Percentiles rank a stretch among this genome's conserved stretches.
These are phyloP conservation scores for Seriola rivoliana DNA, from an alignment of 2,113 vertebrate species.

Conservation along the genomic window DNA sequence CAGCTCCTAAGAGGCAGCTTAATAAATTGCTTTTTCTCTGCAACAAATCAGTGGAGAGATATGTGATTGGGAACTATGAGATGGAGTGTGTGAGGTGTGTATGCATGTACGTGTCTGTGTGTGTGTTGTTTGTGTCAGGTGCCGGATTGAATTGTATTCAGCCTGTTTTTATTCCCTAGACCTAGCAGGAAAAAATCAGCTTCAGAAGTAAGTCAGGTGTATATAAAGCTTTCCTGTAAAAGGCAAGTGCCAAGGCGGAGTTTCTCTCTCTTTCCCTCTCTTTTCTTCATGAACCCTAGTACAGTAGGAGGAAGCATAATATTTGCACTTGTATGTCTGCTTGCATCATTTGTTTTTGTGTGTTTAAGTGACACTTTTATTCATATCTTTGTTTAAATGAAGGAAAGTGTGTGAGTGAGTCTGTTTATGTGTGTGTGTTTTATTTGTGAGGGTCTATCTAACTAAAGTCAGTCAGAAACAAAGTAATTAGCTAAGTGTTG, in stretches of 20 bases:
- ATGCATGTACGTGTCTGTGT: conserved; percentile 22
- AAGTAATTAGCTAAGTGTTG: conserved; percentile 74
- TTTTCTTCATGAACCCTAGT: conserved; percentile 9
- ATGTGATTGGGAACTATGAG: conserved; percentile 70
- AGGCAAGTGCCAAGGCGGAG: conserved; percentile 23
- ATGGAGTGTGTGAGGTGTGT: conserved; percentile 42
- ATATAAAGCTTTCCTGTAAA: conserved; percentile 53
- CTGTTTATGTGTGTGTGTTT: conserved; percentile 10
- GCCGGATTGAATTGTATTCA: conserved; percentile 59
- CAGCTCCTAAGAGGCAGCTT: conserved; percentile 75
- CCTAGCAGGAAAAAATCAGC: conserved; percentile 2
- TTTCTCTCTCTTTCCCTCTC: not conserved
- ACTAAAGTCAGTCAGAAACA: conserved; percentile 51
- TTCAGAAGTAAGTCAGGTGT: conserved; percentile 57
- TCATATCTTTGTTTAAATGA: conserved; percentile 12
- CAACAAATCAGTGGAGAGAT: conserved; percentile 75
- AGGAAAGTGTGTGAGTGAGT: conserved; percentile 12
- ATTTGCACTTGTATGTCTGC: conserved; percentile 16
- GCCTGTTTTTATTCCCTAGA: conserved; percentile 59
- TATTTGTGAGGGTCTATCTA: conserved; percentile 28
- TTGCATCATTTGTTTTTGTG: conserved; percentile 14
- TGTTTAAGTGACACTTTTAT: conserved; percentile 18
- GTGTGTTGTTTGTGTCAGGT: conserved; percentile 48
- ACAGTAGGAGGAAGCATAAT: conserved; percentile 8
- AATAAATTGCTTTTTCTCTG: conserved; percentile 81